Base-by-base conservation (phyloP, 2,888 invertebrate genomes). In the Parnassius smintheus region DNA sequence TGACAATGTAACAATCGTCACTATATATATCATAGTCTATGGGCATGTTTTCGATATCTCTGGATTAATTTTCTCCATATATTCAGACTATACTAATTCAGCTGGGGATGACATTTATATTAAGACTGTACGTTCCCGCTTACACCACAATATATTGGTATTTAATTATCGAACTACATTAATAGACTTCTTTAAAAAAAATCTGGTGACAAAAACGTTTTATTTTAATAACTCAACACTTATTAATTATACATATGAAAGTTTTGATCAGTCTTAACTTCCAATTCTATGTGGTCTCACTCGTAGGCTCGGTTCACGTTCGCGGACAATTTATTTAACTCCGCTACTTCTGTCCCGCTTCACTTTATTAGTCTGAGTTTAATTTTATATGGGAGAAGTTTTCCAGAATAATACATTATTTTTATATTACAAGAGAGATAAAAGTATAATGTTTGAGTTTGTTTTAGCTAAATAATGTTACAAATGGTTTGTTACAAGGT, bases 251-350 rank as follows among this genome's bases (percentile, higher is more conserved):
- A 46, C 1, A n/a, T 9, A 45, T 10, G 4, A 11, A 11, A 46
- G 12, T 4, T 46, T 1, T n/a, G 12, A 46, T 46, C n/a, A 11
- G 12, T 46, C 49, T 13, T 13, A 49, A 44, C 61, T 65, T 58
- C 61, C 18, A 10, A 59, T 53, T 56, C 2, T 64, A 48, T 1
- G 64, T 53, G 50, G 51, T 35, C 9, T 57, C 51, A 41, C 58
- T 12, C 18, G 56, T 49, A 60, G 51, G 55, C 58, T 48, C 58
- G 58, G 52, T 57, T 22, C 53, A 48, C 60, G 59, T 64, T 52
- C 56, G 60, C 64, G 60, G 53, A 10, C 56, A 56, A 62, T 64
- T 61, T 65, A 61, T 64, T 61, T 67, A 62, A 59, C 61, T 64
- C 54, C 56, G 51, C 59, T 44, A 53, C 55, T 66, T 56, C 63